Percentiles rank a stretch among this genome's conserved stretches.
phyloP scores from a whole-genome alignment of 2,113 vertebrate genomes.

The Columba livia region DNA sequence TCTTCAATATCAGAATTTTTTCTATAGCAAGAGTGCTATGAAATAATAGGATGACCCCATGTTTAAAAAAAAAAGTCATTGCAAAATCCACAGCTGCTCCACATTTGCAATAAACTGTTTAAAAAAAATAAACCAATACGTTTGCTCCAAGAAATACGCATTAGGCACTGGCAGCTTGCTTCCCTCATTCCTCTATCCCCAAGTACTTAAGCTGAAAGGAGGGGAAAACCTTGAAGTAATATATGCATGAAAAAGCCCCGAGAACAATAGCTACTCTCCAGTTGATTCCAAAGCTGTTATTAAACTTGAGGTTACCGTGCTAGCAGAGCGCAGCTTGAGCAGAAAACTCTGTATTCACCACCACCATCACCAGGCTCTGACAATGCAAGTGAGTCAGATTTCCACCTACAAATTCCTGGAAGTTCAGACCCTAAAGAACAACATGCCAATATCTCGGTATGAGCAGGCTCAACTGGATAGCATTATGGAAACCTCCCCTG shows the following conservation, averaged over 20 bases:
- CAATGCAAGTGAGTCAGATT: neutral
- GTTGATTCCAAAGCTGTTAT: slow-evolving; percentile 23
- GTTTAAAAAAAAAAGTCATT: neutral
- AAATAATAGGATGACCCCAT: neutral
- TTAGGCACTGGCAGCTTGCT: slow-evolving; percentile 35
- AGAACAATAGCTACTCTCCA: slow-evolving; percentile 40
- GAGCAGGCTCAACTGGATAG: neutral
- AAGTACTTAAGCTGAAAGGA: slow-evolving; percentile 5
- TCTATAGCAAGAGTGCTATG: neutral
- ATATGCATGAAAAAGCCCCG: neutral
- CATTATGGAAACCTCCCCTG: neutral
- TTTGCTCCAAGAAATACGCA: neutral
- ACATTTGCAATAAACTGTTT: slow-evolving; percentile 28
- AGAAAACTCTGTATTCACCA: neutral
- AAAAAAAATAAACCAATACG: slow-evolving; percentile 24
- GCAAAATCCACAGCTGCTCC: slow-evolving; percentile 46
- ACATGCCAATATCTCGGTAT: neutral
- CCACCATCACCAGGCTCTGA: neutral
- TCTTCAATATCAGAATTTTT: neutral
- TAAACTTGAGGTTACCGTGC: neutral
- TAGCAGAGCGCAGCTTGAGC: slow-evolving; percentile 11
- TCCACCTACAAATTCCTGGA: slow-evolving; percentile 11
- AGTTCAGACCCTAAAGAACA: neutral
- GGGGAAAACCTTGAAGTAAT: slow-evolving; percentile 1
- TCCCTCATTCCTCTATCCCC: slow-evolving; percentile 3